Evolutionary conservation across 2,797 vertebrate genomes (phyloP).

Genomic region (Leuciscus waleckii): DNA sequence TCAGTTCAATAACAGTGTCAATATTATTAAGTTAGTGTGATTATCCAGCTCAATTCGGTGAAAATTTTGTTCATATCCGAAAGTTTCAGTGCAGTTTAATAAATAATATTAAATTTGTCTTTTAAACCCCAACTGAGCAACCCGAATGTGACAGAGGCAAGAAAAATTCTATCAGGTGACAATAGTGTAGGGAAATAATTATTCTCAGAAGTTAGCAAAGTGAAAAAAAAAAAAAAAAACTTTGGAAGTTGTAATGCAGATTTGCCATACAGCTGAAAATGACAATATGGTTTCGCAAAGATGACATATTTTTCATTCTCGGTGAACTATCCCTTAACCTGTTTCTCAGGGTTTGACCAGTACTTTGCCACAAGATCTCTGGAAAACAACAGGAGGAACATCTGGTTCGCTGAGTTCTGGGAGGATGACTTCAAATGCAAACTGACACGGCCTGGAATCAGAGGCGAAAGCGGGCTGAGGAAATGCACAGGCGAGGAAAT

Average conservation of each 20-base stretch:
- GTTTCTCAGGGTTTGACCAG: conserved; percentile 84
- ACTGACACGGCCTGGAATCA: conserved; percentile 78
- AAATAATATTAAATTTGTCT: not conserved
- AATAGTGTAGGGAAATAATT: no score
- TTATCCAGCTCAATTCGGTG: not conserved
- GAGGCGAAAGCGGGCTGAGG: conserved; percentile 72
- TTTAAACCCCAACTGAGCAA: not conserved
- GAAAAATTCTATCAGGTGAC: not conserved
- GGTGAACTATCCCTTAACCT: not conserved
- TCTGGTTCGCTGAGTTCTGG: conserved; percentile 96
- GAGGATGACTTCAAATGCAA: conserved; percentile 93
- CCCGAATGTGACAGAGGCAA: not conserved
- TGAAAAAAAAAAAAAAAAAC: not conserved
- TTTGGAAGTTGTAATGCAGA: not conserved
- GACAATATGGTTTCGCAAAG: not conserved
- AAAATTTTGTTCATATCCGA: not conserved
- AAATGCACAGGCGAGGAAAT: conserved; percentile 85
- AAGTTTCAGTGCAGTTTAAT: not conserved
- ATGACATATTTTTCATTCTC: not conserved
- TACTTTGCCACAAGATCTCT: conserved; percentile 90
- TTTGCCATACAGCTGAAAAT: not conserved
- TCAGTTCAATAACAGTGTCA: not conserved
- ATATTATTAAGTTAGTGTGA: not conserved
- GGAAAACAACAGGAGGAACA: conserved; percentile 93
- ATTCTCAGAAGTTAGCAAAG: no score